Evolutionary conservation across 2,113 vertebrate species (phyloP).

Genomic region (Polypterus senegalus): DNA sequence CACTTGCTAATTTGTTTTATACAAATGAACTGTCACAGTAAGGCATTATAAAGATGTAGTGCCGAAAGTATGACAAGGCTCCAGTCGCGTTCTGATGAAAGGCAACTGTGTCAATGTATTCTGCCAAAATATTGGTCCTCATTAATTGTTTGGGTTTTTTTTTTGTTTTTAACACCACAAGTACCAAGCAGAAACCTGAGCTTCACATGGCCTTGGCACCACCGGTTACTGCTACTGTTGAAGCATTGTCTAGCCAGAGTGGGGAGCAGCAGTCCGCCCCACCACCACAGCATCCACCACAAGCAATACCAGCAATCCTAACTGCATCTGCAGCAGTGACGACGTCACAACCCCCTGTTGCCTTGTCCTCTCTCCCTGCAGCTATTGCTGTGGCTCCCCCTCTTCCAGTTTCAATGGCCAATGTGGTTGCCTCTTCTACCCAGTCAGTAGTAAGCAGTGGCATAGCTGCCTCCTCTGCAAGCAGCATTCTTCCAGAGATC

Average conservation of each 20-base stretch:
- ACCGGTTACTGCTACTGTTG: conserved; percentile 73
- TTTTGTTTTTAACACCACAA: conserved; percentile 20
- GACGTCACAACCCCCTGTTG: conserved; percentile 65
- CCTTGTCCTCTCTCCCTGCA: conserved; percentile 66
- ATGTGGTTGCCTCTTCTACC: conserved; percentile 64
- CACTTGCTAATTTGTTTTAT: too few species aligned
- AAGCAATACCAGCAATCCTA: conserved; percentile 71
- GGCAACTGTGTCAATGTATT: not conserved
- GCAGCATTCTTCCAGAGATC: conserved; percentile 63
- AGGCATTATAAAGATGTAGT: too few species aligned
- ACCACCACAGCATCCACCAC: conserved; percentile 66
- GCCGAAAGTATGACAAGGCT: too few species aligned
- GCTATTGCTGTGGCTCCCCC: conserved; percentile 60
- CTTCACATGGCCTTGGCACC: conserved; percentile 79
- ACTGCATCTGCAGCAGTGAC: conserved; percentile 66
- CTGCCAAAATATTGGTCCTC: not conserved
- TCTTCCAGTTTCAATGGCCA: conserved; percentile 56
- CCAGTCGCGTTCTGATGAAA: not conserved
- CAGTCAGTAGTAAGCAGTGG: conserved; percentile 65
- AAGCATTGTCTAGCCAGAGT: conserved; percentile 65
- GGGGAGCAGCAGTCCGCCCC: conserved; percentile 64
- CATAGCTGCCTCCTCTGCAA: conserved; percentile 56
- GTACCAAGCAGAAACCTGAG: conserved; percentile 84
- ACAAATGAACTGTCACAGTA: too few species aligned
- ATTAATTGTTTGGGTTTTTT: conserved; percentile 3